Evolutionary conservation across 2,888 invertebrate species (phyloP).

Genomic region (Panzeria rudis): DNA sequence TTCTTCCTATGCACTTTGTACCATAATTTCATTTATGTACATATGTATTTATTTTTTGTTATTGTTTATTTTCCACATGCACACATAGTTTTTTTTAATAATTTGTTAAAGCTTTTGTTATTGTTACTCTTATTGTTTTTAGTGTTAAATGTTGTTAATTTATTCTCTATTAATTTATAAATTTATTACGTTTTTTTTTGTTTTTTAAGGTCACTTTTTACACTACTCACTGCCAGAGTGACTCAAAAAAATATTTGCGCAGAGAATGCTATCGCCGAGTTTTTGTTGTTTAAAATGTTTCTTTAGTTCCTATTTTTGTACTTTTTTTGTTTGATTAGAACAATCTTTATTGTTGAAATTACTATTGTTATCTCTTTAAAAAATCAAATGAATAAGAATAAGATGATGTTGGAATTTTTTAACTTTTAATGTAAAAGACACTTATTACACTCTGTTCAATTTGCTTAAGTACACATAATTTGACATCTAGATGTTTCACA

Average conservation of each 20-base stretch:
- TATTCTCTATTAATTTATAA: conserved; percentile 7
- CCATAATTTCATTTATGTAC: conserved; percentile 14
- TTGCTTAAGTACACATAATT: not conserved
- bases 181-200: not conserved
- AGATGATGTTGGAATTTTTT: conserved; percentile 14
- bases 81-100: not conserved
- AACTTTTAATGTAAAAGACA: not conserved
- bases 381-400: conserved; percentile 21
- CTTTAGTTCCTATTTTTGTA: not conserved
- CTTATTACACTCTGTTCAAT: not conserved
- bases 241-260: conserved; percentile 8
- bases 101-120: conserved; percentile 11
- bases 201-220: conserved; percentile 49
- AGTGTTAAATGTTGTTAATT: not conserved
- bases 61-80: not conserved
- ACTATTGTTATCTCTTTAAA: conserved; percentile 29
- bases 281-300: conserved; percentile 11
- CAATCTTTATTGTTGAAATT: not conserved
- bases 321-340: conserved; percentile 22
- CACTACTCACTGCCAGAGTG: conserved; percentile 8
- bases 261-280: conserved; percentile 27
- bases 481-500: no score
- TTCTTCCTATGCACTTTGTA: conserved; percentile 53
- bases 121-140: conserved; percentile 12
- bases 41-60: not conserved